phyloP scores from a whole-genome alignment of 2,113 vertebrate species.

The Megaleporinus macrocephalus region DNA sequence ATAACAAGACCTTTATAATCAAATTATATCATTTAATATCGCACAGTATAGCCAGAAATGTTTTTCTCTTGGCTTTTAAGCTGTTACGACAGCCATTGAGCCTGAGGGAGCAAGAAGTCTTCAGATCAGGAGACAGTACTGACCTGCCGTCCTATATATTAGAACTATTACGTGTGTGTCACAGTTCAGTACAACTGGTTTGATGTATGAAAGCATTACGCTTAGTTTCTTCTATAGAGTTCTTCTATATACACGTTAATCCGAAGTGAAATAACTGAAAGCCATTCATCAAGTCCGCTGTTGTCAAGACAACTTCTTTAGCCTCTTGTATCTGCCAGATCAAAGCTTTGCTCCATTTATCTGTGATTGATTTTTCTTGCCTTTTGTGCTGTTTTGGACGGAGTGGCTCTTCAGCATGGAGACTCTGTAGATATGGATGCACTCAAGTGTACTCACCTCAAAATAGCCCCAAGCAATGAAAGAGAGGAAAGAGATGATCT shows the following conservation, averaged over 20 bases:
- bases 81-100: too few species aligned
- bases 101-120: too few species aligned
- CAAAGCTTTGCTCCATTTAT: conserved; percentile 2
- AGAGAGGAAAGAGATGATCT: conserved; percentile 6
- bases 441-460: background rate
- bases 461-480: conserved; percentile 11
- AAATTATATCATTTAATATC: too few species aligned
- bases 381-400: background rate
- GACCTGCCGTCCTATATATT: too few species aligned
- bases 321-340: background rate
- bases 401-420: background rate
- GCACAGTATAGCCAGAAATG: too few species aligned
- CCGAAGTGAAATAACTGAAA: background rate
- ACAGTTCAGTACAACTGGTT: too few species aligned
- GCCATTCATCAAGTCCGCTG: background rate
- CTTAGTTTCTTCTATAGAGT: background rate
- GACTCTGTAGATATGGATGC: conserved; percentile 4
- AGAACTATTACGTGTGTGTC: too few species aligned
- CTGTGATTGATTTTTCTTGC: conserved; percentile 7
- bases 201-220: background rate
- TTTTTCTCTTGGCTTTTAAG: too few species aligned
- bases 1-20: too few species aligned
- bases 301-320: background rate
- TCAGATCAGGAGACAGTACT: too few species aligned
- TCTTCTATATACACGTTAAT: background rate